Conservation (phyloP, 2,113 vertebrate species). For the Callipepla californica region DNA sequence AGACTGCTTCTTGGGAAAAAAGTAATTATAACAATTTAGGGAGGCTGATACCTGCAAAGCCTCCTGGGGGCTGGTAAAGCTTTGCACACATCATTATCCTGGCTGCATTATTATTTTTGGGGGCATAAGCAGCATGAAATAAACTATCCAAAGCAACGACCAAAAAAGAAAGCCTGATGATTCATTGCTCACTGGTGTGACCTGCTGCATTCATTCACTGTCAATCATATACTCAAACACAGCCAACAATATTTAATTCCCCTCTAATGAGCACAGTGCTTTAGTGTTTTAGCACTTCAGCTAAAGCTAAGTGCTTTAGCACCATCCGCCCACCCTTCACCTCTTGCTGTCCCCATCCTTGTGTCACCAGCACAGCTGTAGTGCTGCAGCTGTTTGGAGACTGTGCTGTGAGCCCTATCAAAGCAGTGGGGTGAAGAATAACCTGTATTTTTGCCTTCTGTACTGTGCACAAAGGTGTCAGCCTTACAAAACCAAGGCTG, state of each 20-base stretch:
- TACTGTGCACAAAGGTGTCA: not conserved
- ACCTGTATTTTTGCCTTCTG: not conserved
- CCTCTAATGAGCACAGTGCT: not conserved
- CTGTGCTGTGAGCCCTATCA: fast-evolving
- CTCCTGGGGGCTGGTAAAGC: not conserved
- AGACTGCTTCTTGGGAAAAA: not conserved
- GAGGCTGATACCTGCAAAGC: not conserved
- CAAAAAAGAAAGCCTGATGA: not conserved
- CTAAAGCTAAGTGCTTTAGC: not conserved
- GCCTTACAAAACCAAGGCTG: not conserved
- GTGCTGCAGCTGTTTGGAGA: fast-evolving
- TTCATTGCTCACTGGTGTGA: not conserved
- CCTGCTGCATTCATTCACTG: not conserved
- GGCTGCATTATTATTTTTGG: not conserved
- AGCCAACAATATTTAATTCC: not conserved
- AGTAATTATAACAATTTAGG: not conserved
- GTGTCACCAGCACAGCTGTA: not conserved
- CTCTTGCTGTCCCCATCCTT: fast-evolving
- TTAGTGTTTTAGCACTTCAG: not conserved
- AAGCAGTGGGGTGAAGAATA: fast-evolving
- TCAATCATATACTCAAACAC: not conserved
- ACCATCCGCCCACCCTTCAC: not conserved
- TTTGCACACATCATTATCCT: not conserved
- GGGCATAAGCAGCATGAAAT: not conserved
- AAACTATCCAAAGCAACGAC: not conserved